Percentiles rank a stretch among this genome's conserved stretches.
phyloP scores from a whole-genome alignment of 2,888 invertebrate species.

The Drosophila falleni region DNA sequence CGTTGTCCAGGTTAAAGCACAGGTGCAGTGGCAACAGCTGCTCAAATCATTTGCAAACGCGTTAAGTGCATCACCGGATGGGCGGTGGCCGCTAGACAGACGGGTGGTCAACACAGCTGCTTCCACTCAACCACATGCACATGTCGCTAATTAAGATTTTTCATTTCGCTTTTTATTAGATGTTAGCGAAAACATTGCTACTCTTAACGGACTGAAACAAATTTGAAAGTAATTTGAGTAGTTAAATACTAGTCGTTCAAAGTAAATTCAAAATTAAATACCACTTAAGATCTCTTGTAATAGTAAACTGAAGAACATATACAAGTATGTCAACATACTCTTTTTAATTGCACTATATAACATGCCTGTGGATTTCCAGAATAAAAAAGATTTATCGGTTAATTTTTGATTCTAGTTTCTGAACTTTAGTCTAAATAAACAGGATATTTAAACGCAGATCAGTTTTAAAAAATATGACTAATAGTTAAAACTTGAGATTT shows the following conservation, averaged over 20 bases:
- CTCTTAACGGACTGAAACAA: slow-evolving; percentile 32
- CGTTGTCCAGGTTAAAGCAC: slow-evolving; percentile 24
- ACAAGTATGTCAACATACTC: background rate
- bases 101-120: slow-evolving; percentile 50
- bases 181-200: slow-evolving; percentile 13
- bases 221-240: slow-evolving; percentile 33
- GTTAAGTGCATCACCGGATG: slow-evolving; percentile 77
- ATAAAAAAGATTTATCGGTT: too few species aligned
- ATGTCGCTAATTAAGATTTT: slow-evolving; percentile 60
- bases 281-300: background rate
- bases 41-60: slow-evolving; percentile 76
- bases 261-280: background rate
- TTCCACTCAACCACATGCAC: slow-evolving; percentile 18
- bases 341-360: too few species aligned
- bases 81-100: slow-evolving; percentile 53
- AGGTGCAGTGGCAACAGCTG: slow-evolving; percentile 64
- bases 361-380: too few species aligned
- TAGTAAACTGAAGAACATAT: background rate
- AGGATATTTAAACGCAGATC: too few species aligned
- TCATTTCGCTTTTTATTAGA: slow-evolving; percentile 53
- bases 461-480: too few species aligned
- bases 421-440: too few species aligned
- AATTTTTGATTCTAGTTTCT: too few species aligned
- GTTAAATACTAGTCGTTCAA: slow-evolving; percentile 2
- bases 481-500: too few species aligned